These are phyloP conservation scores for Tigriopus japonicus DNA, from an alignment of 1,140 invertebrate species.

Conservation along the genomic window DNA sequence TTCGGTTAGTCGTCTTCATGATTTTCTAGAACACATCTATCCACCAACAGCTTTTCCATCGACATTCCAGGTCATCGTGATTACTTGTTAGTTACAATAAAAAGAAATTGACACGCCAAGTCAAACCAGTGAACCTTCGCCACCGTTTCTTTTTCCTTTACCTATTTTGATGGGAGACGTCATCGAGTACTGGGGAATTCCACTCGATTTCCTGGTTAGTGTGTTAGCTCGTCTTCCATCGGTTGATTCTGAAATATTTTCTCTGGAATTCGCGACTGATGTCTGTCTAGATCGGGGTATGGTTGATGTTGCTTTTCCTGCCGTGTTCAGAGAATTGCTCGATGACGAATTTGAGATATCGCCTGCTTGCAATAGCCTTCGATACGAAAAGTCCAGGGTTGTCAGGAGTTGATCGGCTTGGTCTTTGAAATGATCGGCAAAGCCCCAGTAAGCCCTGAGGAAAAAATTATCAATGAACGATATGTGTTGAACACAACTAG, in stretches of 20 bases:
- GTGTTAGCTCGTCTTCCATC: not conserved
- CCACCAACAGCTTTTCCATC: no score
- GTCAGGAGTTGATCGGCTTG: constrained; percentile 66
- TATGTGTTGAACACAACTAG: no score
- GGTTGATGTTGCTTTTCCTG: not conserved
- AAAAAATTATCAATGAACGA: constrained; percentile 12
- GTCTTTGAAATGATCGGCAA: constrained; percentile 72
- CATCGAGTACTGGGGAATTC: not conserved
- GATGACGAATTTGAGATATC: constrained; percentile 24
- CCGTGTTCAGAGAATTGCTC: constrained; percentile 20
- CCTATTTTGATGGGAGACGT: not conserved
- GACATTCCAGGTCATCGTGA: no score
- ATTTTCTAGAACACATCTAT: no score
- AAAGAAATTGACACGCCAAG: no score
- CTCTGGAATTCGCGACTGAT: not conserved
- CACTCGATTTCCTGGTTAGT: not conserved
- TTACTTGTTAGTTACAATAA: no score
- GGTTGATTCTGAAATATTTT: not conserved
- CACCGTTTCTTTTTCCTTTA: no score
- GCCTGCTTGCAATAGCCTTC: constrained; percentile 49
- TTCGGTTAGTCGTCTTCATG: no score
- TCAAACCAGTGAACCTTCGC: no score
- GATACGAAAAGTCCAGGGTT: constrained; percentile 59
- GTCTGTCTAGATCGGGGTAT: constrained; percentile 4
- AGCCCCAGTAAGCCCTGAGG: constrained; percentile 66